These are phyloP conservation scores for Tragopan temminckii DNA, from an alignment of 2,797 vertebrate species.

Conservation along the genomic window DNA sequence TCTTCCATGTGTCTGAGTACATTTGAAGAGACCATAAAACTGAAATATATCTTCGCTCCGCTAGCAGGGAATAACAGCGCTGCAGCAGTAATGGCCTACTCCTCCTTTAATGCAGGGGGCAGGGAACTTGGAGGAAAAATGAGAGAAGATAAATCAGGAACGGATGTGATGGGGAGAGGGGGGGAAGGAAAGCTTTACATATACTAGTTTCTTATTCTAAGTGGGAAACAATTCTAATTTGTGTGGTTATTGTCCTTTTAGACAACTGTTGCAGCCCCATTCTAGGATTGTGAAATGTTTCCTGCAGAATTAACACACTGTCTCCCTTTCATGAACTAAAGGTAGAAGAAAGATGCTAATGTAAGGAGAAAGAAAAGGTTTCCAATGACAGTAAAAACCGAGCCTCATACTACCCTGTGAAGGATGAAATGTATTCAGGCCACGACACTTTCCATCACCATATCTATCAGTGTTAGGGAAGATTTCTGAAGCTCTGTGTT, in stretches of 20 bases:
- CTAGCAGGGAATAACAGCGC: constrained; percentile 20
- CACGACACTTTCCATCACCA: background rate
- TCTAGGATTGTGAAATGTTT: background rate
- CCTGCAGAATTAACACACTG: constrained; percentile 13
- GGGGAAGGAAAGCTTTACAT: background rate
- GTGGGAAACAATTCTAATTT: background rate
- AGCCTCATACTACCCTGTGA: background rate
- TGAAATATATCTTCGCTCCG: constrained; percentile 40
- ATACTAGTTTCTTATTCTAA: background rate
- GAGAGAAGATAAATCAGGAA: constrained; percentile 9
- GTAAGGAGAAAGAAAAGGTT: constrained; percentile 9
- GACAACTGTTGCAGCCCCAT: background rate
- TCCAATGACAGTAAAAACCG: background rate
- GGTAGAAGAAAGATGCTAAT: background rate
- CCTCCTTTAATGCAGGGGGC: background rate
- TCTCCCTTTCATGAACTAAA: background rate
- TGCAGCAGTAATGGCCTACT: background rate
- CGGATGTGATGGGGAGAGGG: background rate
- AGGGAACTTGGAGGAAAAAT: background rate
- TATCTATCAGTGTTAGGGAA: constrained; percentile 7
- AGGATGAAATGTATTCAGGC: background rate
- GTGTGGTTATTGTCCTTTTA: background rate
- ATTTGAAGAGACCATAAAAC: constrained; percentile 46
- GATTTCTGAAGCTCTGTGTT: constrained; percentile 35
- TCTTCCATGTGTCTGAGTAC: constrained; percentile 32